Evolutionary conservation across 2,888 invertebrate species (phyloP).

Genomic region (Stegana nigrithorax): DNA sequence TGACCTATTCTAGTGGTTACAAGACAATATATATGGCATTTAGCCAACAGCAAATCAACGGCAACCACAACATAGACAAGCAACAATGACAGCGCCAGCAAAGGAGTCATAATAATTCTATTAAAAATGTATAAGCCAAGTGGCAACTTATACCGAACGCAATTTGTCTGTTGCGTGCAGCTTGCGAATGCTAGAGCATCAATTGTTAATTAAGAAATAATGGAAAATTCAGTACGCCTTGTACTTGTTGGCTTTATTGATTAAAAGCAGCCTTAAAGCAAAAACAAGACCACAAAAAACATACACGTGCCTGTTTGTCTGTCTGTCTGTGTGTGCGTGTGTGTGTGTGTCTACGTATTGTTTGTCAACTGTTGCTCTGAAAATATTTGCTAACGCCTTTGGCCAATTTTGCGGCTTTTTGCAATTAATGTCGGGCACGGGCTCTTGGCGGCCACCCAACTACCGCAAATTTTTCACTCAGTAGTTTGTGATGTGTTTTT

Average conservation of each 20-base stretch:
- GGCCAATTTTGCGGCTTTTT: not conserved
- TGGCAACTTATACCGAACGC: not conserved
- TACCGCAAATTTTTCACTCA: too few relatives aligned
- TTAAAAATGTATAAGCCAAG: not conserved
- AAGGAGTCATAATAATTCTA: not conserved
- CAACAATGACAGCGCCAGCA: too few relatives aligned
- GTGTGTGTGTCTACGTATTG: not conserved
- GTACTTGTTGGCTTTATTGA: constrained; percentile 1
- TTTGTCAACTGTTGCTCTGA: not conserved
- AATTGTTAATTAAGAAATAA: not conserved
- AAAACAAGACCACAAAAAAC: too few relatives aligned
- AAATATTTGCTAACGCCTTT: not conserved
- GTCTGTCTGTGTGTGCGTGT: not conserved
- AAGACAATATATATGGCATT: not conserved
- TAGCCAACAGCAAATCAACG: too few relatives aligned
- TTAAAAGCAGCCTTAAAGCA: not conserved
- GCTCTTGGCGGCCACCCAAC: too few relatives aligned
- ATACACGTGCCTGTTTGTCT: not conserved
- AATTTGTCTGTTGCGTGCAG: not conserved
- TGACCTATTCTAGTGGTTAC: not conserved
- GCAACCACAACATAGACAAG: too few relatives aligned
- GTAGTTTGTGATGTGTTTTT: too few relatives aligned
- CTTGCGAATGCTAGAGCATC: not conserved
- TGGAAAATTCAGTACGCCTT: not conserved
- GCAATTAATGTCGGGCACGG: not conserved